Evolutionary conservation across 2,797 vertebrate genomes (phyloP), one percentile per base, ranked within the genome.

Genomic region (Pangasius krempfi): DNA sequence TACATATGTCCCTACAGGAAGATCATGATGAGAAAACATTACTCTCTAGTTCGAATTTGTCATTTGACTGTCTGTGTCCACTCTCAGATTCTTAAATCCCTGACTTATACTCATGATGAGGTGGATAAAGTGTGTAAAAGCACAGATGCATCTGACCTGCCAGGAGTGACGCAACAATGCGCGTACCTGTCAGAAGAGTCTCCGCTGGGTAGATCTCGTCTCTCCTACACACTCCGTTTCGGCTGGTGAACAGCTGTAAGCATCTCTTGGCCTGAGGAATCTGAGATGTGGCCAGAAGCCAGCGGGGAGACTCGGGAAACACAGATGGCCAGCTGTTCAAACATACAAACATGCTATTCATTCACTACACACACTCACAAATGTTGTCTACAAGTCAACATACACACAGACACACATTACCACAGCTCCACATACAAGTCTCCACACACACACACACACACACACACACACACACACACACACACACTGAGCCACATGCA

Each of bases 201-300:
- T 94, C 94, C 0, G 95, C 95, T 0, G 93, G 94, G 85, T 94
- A 94, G 0, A 95, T 89, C 33, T 96, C 92, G 0, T 96, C 95
- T 0, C 88, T 92, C 0, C 94, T 89, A 90, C 90, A 91, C 64
- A 93, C 83, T 0, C 94, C 91, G 0, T 96, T 96, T 54, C 94
- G 95, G 52, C 90, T 93, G 0, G 95, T 95, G 86, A 98, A 96
- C 0, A 88, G 92, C 92, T 94, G 95, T 82, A 98, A 92, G 85
- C 94, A 95, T 91, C 72, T 94, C 93, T 96, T 96, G 88, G 94
- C 96, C 90, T 91, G 90, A 78, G 93, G 93, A 87, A 95, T 94
- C 92, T 98, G 98, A 92, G 64, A 88, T 0, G 97, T 98, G 92
- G 97, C 97, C 93, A 99, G 92, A 82, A 98, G 97, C 97, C 98